Base-by-base conservation (phyloP, 2,888 invertebrate genomes). In the Macaria notata region DNA sequence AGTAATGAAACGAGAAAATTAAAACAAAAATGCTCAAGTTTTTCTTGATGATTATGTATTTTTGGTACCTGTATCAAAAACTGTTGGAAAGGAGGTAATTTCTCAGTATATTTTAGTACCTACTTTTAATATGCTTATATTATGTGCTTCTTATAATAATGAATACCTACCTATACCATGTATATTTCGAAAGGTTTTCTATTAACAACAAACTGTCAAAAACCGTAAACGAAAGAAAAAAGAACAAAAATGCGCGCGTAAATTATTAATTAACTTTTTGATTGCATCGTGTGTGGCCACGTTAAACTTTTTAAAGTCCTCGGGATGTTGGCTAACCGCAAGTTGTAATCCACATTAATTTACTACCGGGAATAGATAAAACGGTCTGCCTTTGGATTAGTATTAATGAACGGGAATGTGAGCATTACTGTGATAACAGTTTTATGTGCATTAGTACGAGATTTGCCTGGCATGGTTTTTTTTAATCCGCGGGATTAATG, bases 221-320 rank as follows among this genome's bases (percentile, higher is more conserved):
- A 33, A 33, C 33, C 6, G 33, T 36, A 6, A 4, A 36, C 2
- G 33, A 2, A 36, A 2, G 3, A 36, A 6, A 36, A 36, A 36
- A 36, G 0, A 36, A n/a, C n/a, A n/a, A n/a, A 36, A 7, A 36
- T 1, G 7, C 33, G 33, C 54, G 47, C 51, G 36, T 46, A 49
- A 61, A 61, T 66, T 66, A 63, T 68, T 62, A 58, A 57, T 64
- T 44, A 41, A 58, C 46, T 49, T 68, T 68, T 66, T 64, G 63
- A 64, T 62, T 58, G 49, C 84, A 54, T 70, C 80, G 83, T 85
- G 85, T 84, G 86, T 84, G 86, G 86, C 71, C 85, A 75, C 59
- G 70, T 69, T 57, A 68, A 62, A 63, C 58, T 54, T 65, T 62
- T 75, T 73, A 71, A 75, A 71, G 64, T 75, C 72, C 71, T 63